phyloP scores from a whole-genome alignment of 2,113 vertebrate species.

The Trogon melanurus region DNA sequence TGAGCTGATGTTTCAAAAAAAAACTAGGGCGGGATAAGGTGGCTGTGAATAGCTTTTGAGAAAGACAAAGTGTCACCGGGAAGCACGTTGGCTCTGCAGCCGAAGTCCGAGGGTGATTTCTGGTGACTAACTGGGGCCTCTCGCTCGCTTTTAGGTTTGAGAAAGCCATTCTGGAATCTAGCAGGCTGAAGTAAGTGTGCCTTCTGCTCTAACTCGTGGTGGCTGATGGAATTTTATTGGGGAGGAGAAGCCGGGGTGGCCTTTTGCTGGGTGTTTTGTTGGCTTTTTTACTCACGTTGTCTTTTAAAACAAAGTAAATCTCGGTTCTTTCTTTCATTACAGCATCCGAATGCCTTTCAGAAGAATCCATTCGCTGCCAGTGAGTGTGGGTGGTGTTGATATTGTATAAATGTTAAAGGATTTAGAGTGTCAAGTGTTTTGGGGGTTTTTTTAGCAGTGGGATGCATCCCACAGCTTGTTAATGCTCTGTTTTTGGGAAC shows the following conservation, averaged over 20 bases:
- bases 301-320: background rate
- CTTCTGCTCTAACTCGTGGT: background rate
- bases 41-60: background rate
- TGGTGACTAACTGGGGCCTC: background rate
- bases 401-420: background rate
- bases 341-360: conserved; percentile 73
- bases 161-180: conserved; percentile 2
- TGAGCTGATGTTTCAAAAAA: too few relatives aligned
- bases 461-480: background rate
- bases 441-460: background rate
- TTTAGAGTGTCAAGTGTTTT: background rate
- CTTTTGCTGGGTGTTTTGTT: too few relatives aligned
- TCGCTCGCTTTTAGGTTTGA: conserved; percentile 41
- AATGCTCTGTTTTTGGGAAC: background rate
- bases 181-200: conserved; percentile 20
- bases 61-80: background rate
- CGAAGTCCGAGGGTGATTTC: background rate
- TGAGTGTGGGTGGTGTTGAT: conserved; percentile 49
- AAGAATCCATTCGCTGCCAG: conserved; percentile 77
- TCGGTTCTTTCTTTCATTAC: background rate
- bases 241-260: too few relatives aligned
- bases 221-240: background rate
- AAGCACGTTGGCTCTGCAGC: background rate
- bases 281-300: fast-evolving
- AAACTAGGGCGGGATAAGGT: background rate